Conservation (phyloP, 2,888 invertebrate species). For the Subacronicta megacephala region DNA sequence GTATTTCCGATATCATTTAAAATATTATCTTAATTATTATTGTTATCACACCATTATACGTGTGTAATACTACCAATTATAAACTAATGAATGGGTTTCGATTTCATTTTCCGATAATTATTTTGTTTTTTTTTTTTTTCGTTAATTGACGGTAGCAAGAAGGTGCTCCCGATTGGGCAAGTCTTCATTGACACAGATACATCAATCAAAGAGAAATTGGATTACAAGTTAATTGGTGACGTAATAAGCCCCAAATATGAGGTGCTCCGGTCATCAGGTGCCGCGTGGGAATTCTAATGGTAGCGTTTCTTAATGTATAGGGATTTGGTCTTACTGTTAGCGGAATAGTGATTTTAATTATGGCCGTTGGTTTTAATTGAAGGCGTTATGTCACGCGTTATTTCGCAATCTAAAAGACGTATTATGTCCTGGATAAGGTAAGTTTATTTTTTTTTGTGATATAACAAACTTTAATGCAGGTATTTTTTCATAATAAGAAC, state of each 20-base stretch:
- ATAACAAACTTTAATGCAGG: too few relatives aligned
- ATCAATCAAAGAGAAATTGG: constrained; percentile 59
- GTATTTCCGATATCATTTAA: constrained; percentile 15
- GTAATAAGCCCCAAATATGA: constrained; percentile 46
- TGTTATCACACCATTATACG: constrained; percentile 1
- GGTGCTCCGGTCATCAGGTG: constrained; percentile 30
- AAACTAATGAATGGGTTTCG: constrained; percentile 4
- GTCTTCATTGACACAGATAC: constrained; percentile 34
- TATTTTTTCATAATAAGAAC: too few relatives aligned
- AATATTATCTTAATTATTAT: constrained; percentile 4
- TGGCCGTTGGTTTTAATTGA: background rate
- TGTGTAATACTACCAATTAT: constrained; percentile 11
- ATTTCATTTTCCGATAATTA: constrained; percentile 25
- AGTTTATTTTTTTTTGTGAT: too few relatives aligned
- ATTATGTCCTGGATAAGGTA: too few relatives aligned
- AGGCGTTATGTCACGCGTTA: too few relatives aligned
- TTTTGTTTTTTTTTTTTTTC: constrained; percentile 21
- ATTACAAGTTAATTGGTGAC: constrained; percentile 25
- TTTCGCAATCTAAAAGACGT: too few relatives aligned
- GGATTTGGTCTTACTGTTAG: constrained; percentile 34
- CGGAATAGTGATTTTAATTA: constrained; percentile 6
- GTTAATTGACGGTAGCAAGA: constrained; percentile 15
- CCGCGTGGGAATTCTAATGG: constrained; percentile 54
- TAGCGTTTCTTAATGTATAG: constrained; percentile 35
- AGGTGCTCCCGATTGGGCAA: constrained; percentile 23